These are phyloP conservation scores for Polypterus bichir DNA, from an alignment of 2,113 vertebrate genomes.

Conservation along the genomic window DNA sequence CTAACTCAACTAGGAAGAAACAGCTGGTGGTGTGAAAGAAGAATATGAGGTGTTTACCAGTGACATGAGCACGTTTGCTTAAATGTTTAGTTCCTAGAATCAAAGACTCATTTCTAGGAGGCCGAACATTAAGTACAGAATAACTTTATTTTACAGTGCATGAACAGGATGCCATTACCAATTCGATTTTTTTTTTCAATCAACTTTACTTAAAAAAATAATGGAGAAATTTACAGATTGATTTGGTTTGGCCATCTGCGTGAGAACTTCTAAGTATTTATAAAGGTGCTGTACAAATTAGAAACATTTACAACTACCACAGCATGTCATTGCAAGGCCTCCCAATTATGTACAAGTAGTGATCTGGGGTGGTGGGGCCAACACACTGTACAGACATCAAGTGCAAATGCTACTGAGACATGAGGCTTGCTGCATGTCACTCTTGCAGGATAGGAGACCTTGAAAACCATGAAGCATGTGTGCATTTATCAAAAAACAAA, in stretches of 20 bases:
- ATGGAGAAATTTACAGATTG: slow-evolving; percentile 91
- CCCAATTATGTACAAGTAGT: slow-evolving; percentile 41
- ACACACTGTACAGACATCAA: no score
- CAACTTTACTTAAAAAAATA: slow-evolving; percentile 96
- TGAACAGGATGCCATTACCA: slow-evolving; percentile 59
- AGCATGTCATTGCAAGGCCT: slow-evolving; percentile 83
- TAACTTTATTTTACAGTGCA: slow-evolving; percentile 46
- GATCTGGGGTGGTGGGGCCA: slow-evolving; percentile 16
- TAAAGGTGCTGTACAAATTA: slow-evolving; percentile 99
- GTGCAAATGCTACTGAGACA: no score
- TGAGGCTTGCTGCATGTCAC: slow-evolving; percentile 14
- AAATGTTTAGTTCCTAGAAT: no score
- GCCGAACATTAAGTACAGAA: no score
- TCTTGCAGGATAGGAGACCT: neutral
- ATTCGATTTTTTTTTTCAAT: slow-evolving; percentile 52
- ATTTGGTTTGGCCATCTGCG: slow-evolving; percentile 45
- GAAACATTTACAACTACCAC: slow-evolving; percentile 95
- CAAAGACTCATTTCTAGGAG: no score
- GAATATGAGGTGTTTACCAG: no score
- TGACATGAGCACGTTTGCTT: no score
- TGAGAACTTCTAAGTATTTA: slow-evolving; percentile 76
- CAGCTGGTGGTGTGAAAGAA: no score
- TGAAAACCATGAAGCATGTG: slow-evolving; percentile 1
- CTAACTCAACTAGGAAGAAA: no score
- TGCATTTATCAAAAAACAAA: neutral